Percentiles rank a stretch among this genome's conserved stretches.
phyloP scores from a whole-genome alignment of 2,113 vertebrate genomes.

The Onychostoma macrolepis region DNA sequence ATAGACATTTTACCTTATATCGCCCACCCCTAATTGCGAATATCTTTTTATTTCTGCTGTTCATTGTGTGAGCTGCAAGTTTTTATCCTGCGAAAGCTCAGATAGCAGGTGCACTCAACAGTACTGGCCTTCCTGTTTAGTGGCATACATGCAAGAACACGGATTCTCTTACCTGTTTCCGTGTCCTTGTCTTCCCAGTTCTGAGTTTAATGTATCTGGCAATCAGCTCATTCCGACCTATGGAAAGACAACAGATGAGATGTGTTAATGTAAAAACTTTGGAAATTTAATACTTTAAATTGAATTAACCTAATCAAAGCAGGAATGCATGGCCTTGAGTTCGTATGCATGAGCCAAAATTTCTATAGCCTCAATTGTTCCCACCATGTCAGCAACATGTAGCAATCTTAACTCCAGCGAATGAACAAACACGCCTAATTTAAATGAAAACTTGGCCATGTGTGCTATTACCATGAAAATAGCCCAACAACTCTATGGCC shows the following conservation, averaged over 20 bases:
- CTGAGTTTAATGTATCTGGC: conserved; percentile 99
- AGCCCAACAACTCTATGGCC: conserved; percentile 61
- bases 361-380: background rate
- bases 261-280: background rate
- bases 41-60: conserved; percentile 1
- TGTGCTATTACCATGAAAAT: conserved; percentile 70
- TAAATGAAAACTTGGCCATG: conserved; percentile 62
- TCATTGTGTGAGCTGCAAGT: background rate
- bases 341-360: conserved; percentile 23
- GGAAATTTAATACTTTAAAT: background rate
- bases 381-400: background rate
- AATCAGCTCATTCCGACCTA: conserved; percentile 99
- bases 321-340: background rate
- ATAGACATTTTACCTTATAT: background rate
- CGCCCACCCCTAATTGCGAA: conserved; percentile 5
- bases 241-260: background rate
- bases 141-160: conserved; percentile 71
- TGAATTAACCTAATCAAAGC: conserved; percentile 20
- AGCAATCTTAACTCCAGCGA: conserved; percentile 42
- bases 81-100: conserved; percentile 68
- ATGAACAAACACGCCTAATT: conserved; percentile 61
- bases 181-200: conserved; percentile 98
- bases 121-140: conserved; percentile 62
- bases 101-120: conserved; percentile 76
- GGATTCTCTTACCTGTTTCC: conserved; percentile 92